Base-by-base conservation (phyloP, 2,888 invertebrate genomes). In the Aspidiotus destructor region DNA sequence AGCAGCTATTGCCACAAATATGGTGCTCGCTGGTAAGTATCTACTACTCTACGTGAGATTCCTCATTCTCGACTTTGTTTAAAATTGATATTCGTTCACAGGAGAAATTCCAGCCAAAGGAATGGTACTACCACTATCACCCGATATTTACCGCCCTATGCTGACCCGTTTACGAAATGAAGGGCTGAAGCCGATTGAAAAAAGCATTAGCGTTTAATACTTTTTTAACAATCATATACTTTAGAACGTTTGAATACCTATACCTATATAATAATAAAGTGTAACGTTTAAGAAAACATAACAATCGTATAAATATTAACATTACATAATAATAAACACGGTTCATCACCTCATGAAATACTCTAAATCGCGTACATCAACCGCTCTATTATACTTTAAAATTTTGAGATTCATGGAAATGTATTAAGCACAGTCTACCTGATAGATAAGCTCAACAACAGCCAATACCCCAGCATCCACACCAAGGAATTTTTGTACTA, bases 61-160 rank as follows among this genome's bases (percentile, higher is more conserved):
- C 5, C 28, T 28, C 28, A 1, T 28, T 28, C 28, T 28, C 5
- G 28, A 28, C 5, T 28, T 28, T 28, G 13, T 52, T 2, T 52
- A 52, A 52, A 52, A 52, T 52, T 52, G 52, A 5, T 52, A 13
- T 52, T 52, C n/a, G 52, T 52, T 15, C 76, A 5, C 75, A 93
- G 92, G 92, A 74, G 99, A 99, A 81, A 98, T 99, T 74, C 98
- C 99, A 79, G 86, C 89, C 72, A 87, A 90, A 70, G 99, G 99
- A 6, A 89, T 94, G 72, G 85, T 98, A 15, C 80, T 95, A 54
- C 99, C 99, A 0, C 89, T 98, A 75, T 85, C 89, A 0, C 86
- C 88, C 0, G 94, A 95, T 70, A 92, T 98, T 71, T 99, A 97
- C 80, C 83, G 88, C 71, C 93, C 99, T 0, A 86, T 99, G 77